Percentiles rank a stretch among this genome's conserved stretches.
Conservation (phyloP, 2,888 invertebrate species). For the Ormyrus thymus region DNA sequence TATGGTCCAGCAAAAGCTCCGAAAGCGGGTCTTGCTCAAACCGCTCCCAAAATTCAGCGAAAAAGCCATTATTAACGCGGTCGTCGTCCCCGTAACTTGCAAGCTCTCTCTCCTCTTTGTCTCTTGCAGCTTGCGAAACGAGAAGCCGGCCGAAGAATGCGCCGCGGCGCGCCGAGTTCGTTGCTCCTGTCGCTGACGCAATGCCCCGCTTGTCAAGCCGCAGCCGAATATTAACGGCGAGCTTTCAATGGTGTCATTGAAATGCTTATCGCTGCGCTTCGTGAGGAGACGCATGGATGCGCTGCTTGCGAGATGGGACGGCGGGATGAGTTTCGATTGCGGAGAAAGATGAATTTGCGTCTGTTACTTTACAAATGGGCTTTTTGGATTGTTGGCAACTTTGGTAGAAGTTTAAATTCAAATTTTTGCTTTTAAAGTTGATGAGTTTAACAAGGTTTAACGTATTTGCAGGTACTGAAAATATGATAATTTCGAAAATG, state of each 20-base stretch:
- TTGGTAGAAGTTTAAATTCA: too few relatives aligned
- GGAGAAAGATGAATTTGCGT: too few relatives aligned
- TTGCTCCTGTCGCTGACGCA: constrained; percentile 29
- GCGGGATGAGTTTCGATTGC: too few relatives aligned
- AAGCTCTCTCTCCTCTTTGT: neutral
- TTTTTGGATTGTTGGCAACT: too few relatives aligned
- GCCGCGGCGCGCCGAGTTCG: constrained; percentile 22
- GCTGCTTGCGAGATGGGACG: too few relatives aligned
- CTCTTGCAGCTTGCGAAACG: too few relatives aligned
- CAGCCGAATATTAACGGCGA: neutral
- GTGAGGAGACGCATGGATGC: neutral
- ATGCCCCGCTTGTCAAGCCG: constrained; percentile 22
- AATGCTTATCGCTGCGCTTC: neutral
- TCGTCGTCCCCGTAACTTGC: constrained; percentile 2
- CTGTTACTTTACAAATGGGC: too few relatives aligned
- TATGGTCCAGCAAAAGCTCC: neutral
- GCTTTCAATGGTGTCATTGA: neutral
- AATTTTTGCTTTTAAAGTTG: too few relatives aligned
- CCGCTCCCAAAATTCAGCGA: constrained; percentile 1
- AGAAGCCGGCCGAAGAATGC: too few relatives aligned
- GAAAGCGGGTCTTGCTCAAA: neutral
- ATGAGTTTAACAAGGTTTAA: too few relatives aligned
- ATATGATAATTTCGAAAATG: too few relatives aligned
- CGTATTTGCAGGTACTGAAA: too few relatives aligned
- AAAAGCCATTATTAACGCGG: neutral